These are phyloP conservation scores for Etheostoma perlongum DNA, from an alignment of 2,797 vertebrate genomes.

Conservation along the genomic window DNA sequence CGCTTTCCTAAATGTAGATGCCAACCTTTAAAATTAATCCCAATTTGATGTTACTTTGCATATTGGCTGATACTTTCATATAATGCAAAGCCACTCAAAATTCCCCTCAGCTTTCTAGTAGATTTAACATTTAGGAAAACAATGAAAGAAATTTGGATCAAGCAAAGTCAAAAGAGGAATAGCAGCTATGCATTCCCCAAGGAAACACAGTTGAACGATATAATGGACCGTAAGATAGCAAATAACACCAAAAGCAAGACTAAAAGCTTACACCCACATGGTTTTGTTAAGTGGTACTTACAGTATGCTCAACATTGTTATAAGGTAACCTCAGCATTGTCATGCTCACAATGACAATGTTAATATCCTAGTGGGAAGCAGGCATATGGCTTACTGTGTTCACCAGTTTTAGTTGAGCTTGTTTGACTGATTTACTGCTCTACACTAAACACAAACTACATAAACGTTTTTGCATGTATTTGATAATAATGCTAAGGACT, in stretches of 20 bases:
- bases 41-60: neutral
- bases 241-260: neutral
- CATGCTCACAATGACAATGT: neutral
- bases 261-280: neutral
- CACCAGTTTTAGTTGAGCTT: neutral
- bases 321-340: neutral
- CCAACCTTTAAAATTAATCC: neutral
- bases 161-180: neutral
- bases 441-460: neutral
- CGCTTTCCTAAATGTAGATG: neutral
- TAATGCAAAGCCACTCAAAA: conserved; percentile 7
- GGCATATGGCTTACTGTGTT: neutral
- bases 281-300: neutral
- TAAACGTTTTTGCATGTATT: neutral
- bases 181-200: too few species aligned
- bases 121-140: neutral
- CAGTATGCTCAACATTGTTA: neutral
- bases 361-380: neutral
- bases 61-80: neutral
- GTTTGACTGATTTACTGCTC: neutral
- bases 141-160: neutral
- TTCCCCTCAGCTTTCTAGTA: neutral
- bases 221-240: too few species aligned
- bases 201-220: neutral
- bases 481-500: neutral